Conservation (phyloP, 2,888 invertebrate species). For the Hipparchia sbordonii region DNA sequence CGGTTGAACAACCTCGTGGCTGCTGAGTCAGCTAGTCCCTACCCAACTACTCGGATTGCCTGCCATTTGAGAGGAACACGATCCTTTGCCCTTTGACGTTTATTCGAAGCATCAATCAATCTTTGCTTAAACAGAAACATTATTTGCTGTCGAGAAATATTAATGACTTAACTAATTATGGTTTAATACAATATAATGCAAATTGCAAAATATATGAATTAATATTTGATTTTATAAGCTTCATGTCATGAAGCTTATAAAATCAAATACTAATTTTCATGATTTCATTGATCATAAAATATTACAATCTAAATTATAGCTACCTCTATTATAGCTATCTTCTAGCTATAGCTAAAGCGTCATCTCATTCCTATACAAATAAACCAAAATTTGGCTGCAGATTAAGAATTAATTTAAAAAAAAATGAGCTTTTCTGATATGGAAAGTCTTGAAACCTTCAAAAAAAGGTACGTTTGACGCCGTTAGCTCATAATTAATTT, state of each 20-base stretch:
- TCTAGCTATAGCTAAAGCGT: too few species aligned
- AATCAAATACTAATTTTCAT: too few species aligned
- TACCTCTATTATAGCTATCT: too few species aligned
- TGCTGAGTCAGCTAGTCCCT: not conserved
- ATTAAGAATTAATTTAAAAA: too few species aligned
- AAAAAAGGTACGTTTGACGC: not conserved
- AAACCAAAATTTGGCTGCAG: too few species aligned
- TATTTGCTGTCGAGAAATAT: conserved; percentile 8
- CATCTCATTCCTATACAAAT: too few species aligned
- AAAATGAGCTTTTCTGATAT: too few species aligned
- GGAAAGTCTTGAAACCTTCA: too few species aligned
- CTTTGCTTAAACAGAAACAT: conserved; percentile 1
- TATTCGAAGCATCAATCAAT: conserved; percentile 7
- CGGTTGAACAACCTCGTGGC: not conserved
- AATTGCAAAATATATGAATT: not conserved
- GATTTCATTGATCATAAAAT: too few species aligned
- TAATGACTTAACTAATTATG: not conserved
- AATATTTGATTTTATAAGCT: too few species aligned
- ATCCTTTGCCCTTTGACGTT: not conserved
- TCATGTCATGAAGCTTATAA: too few species aligned
- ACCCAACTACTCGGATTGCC: not conserved
- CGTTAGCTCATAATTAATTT: not conserved
- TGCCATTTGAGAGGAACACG: not conserved
- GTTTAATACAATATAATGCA: not conserved
- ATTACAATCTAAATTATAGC: too few species aligned